A percentile compares a stretch with the other conserved stretches of the same genome.
These are phyloP conservation scores for Muscicapa comitata DNA, from an alignment of 2,797 vertebrate species.

Conservation along the genomic window DNA sequence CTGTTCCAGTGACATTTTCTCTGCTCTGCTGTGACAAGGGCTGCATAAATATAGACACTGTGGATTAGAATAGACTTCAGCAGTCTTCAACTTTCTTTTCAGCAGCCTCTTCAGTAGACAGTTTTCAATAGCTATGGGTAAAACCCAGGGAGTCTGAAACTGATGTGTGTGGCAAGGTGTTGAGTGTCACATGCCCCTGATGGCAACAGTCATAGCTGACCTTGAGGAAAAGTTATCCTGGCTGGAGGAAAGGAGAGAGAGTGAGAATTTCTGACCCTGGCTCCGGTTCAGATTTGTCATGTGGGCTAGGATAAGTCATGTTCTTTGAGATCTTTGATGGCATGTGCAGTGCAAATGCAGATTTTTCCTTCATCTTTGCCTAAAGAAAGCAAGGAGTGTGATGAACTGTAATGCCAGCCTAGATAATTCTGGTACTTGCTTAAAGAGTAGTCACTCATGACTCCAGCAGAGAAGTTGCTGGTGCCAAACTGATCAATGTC, in stretches of 20 bases:
- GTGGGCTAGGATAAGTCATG: neutral
- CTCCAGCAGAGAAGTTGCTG: neutral
- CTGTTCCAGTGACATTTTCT: conserved; percentile 56
- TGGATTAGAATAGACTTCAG: conserved; percentile 30
- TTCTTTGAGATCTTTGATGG: neutral
- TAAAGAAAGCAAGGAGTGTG: conserved; percentile 22
- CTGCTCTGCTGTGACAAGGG: conserved; percentile 25
- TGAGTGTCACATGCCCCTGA: neutral
- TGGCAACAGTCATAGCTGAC: neutral
- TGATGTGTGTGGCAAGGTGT: neutral
- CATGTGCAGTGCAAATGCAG: conserved; percentile 4
- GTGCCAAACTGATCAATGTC: conserved; percentile 4
- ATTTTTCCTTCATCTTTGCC: conserved; percentile 10
- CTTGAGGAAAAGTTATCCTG: neutral
- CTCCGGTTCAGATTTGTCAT: neutral
- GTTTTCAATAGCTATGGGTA: neutral
- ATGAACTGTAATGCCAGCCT: conserved; percentile 21
- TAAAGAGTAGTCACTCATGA: conserved; percentile 11
- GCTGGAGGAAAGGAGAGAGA: neutral
- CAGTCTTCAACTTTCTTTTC: conserved; percentile 27
- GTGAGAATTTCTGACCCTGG: neutral
- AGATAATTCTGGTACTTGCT: neutral
- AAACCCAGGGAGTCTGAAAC: neutral
- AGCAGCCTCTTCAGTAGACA: conserved; percentile 8
- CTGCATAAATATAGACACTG: conserved; percentile 35